Evolutionary conservation across 2,888 invertebrate genomes (phyloP), one percentile per base, ranked within the genome.

Genomic region (Choreutis nemorana): DNA sequence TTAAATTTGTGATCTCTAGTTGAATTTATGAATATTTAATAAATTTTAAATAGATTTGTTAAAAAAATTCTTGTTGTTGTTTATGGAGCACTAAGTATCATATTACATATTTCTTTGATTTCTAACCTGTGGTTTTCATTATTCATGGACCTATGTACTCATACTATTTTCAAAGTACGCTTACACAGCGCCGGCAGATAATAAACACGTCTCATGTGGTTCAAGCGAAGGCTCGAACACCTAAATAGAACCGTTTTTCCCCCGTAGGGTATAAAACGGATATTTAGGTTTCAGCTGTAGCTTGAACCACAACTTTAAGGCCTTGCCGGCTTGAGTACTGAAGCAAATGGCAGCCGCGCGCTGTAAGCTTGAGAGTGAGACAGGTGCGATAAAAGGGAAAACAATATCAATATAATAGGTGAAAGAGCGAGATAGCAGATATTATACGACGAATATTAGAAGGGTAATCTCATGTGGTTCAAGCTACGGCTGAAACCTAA

Each of bases 201-300:
- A 14, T 26, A 33, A 34, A 34, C 23, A 30, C 34, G 23, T 31
- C 29, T 34, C 31, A 31, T 20, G 27, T 29, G 33, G 33, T 29
- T 34, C 34, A 34, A 34, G 34, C 34, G 28, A 18, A 34, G 29
- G 34, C 34, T 22, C 31, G 34, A 31, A 34, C 34, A 23, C 11
- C 23, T 23, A 23, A 23, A 6, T 23, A 31, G 22, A 29, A 26
- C 33, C 29, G 33, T 33, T 34, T 34, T 31, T 22, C 31, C 29
- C 32, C 34, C 33, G 33, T 28, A 30, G 33, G 33, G 30, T 15
- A 33, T 9, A 30, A 33, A 33, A 30, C 30, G 33, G 16, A 26
- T 30, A 34, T 36, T 30, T 35, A 36, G 35, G 35, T 32, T 35
- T 28, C 35, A 20, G 32, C 35, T 31, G 32, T 14, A 32, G 32